Base-by-base conservation (phyloP, 2,888 invertebrate genomes). In the Agrochola lota region DNA sequence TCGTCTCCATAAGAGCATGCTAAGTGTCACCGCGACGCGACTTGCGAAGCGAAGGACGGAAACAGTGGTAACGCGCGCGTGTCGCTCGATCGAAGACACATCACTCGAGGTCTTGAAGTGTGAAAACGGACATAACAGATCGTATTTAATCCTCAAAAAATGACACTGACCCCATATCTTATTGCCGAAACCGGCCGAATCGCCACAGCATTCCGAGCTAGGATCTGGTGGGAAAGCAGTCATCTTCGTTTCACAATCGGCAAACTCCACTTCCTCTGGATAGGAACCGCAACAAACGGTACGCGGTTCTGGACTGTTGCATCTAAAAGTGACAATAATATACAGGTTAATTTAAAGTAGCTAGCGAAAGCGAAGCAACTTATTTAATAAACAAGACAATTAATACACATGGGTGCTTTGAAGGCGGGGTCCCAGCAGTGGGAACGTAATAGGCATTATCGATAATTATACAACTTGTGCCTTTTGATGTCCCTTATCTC, bases 241-340 rank as follows among this genome's bases (percentile, higher is more conserved):
- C 76, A 92, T 87, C 0, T 43, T 63, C n/a, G 35, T 40, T 11
- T 12, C 2, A n/a, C 73, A 76, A 7, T 20, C 64, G 3, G 2
- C 49, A 40, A 26, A 6, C 35, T 57, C 9, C 23, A n/a, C 35
- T 52, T 55, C 43, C 23, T 1, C n/a, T 7, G 83, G 69, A 9
- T 66, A 43, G 0, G 90, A 89, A 12, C 91, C 90, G 87, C 96
- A 93, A 90, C 96, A 94, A 59, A 97, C 91, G 91, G 94, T 93
- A 80, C 89, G 92, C 70, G 85, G 35, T 11, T 86, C 90, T 5
- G 88, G 67, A 40, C 93, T 92, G 11, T 80, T 57, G 77, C 94
- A 95, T 77, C 95, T 93, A 86, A 72, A 85, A 78, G 15, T 30
- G 12, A 52, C 7, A 66, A 71, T 64, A 59, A 17, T 67, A 26